Conservation (phyloP, 2,113 vertebrate species). For the Macrotus californicus region DNA sequence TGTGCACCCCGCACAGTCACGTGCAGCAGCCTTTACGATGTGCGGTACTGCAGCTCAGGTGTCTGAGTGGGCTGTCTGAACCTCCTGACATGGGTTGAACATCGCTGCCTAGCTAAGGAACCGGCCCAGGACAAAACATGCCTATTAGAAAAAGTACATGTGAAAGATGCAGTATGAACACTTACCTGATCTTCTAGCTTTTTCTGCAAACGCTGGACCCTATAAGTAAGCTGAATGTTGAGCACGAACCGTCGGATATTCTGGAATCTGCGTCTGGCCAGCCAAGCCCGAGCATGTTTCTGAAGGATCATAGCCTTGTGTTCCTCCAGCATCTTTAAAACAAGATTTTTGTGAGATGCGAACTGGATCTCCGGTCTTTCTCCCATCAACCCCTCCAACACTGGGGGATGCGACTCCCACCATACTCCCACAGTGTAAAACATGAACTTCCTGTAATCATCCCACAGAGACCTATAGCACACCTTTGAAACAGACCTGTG, state of each 20-base stretch:
- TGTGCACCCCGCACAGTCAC: not conserved
- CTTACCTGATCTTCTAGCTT: slow-evolving; percentile 93
- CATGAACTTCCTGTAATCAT: not conserved
- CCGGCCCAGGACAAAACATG: not conserved
- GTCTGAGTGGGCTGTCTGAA: not conserved
- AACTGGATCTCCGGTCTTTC: not conserved
- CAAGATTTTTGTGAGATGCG: not conserved
- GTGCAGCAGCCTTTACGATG: not conserved
- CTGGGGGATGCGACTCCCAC: not conserved
- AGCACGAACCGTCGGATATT: slow-evolving; percentile 91
- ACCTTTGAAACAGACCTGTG: not conserved
- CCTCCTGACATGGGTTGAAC: not conserved
- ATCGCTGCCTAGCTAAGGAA: not conserved
- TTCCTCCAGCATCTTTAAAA: slow-evolving; percentile 88
- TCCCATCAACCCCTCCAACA: fast-evolving
- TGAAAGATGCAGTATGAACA: not conserved
- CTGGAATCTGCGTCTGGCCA: slow-evolving; percentile 93
- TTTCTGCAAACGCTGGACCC: slow-evolving; percentile 92
- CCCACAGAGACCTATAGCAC: not conserved
- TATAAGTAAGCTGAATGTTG: slow-evolving; percentile 94
- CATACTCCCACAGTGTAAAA: fast-evolving
- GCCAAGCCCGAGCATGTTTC: slow-evolving; percentile 93
- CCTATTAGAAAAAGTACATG: not conserved
- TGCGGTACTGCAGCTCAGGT: not conserved
- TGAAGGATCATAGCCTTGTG: slow-evolving; percentile 93